Evolutionary conservation across 2,113 vertebrate species (phyloP), one percentile per base, ranked within the genome.

Genomic region (Python bivittatus): DNA sequence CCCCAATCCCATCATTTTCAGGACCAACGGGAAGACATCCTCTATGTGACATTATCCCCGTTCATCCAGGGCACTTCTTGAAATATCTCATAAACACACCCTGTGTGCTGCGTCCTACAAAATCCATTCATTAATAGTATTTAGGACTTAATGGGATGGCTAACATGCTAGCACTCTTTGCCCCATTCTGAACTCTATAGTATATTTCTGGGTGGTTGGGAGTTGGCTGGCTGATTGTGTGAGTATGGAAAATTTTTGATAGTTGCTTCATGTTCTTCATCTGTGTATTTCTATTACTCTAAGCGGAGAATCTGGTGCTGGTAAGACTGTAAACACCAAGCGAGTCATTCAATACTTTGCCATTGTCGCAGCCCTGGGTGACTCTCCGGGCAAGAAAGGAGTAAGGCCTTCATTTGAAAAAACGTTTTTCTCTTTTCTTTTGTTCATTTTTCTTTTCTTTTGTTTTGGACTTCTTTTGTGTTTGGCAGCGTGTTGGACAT

Each of bases 311-410:
- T 99, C 99, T 97, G 98, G 99, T 98, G 98, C 99, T 98, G 99
- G 99, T 98, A 99, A 99, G 98, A 99, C 99, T 97, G 99, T 99
- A 98, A 99, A 99, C 98, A 99, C 98, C 97, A 99, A 99, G 98
- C 97, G 98, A 97, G 99, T 99, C 97, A 99, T 99, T 99, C 99
- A 99, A 98, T 99, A 99, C 98, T 99, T 99, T 99, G 99, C 98
- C 98, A 99, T 98, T 98, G 98, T 99, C 96, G 99, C 99, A 97
- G 99, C 99, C 97, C 97, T 99, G 97, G 99, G 98, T 97, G 99
- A 99, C 94, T 97, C 98, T 96, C 96, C 97, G 92, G 97, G 98
- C 98, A 99, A 99, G 97, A 98, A 98, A 97, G 94, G 97, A 96
- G 98, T 98, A 98, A 98, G 98, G 97, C 57, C 95, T 52, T 95